Evolutionary conservation across 1,140 invertebrate genomes (phyloP).

Genomic region (Drosophila rhopaloa): DNA sequence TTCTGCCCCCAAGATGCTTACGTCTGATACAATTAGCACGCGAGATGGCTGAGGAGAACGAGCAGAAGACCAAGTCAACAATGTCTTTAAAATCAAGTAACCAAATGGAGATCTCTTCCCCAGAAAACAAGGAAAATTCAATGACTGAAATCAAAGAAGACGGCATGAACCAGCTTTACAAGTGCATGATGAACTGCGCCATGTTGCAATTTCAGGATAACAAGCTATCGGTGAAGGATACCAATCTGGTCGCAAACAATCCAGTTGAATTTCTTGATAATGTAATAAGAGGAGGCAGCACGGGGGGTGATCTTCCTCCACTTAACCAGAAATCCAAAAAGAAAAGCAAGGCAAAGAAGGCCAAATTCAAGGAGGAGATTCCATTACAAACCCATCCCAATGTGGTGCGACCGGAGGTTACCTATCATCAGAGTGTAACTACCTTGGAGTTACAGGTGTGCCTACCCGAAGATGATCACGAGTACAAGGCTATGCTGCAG

Average conservation of each 20-base stretch:
- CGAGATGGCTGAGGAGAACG: no score
- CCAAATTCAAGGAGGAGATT: not conserved
- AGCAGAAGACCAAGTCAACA: no score
- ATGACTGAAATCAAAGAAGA: not conserved
- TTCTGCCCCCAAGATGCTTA: no score
- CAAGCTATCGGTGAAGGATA: not conserved
- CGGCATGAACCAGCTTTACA: not conserved
- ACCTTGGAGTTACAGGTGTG: constrained; percentile 37
- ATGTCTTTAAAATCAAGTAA: no score
- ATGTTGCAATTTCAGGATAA: not conserved
- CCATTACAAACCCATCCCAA: not conserved
- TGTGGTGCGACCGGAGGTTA: constrained; percentile 19
- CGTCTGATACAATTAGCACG: no score
- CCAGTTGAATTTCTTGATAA: not conserved
- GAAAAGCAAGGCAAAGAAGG: not conserved
- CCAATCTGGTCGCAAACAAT: no score
- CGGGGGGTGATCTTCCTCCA: not conserved
- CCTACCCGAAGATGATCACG: constrained; percentile 13
- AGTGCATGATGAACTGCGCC: not conserved
- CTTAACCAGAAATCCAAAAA: not conserved
- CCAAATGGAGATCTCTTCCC: not conserved
- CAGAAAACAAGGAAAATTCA: not conserved
- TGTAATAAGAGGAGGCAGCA: no score
- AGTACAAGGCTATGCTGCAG: constrained; percentile 3
- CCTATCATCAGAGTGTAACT: constrained; percentile 39